phyloP scores from a whole-genome alignment of 2,797 vertebrate species.

The Catostomus latipinnis region DNA sequence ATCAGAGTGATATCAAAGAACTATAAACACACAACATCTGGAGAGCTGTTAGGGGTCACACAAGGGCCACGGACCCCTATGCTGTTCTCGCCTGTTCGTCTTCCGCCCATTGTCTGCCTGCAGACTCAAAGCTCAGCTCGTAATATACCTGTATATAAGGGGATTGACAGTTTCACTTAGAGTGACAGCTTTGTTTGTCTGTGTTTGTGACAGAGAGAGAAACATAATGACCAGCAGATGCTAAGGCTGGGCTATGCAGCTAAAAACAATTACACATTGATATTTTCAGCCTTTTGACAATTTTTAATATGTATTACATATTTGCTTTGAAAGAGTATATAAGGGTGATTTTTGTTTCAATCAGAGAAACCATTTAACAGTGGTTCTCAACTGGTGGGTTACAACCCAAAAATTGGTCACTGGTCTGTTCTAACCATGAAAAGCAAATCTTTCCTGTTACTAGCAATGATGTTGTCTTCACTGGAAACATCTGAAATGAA shows the following conservation, averaged over 20 bases:
- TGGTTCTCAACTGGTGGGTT: too few species aligned
- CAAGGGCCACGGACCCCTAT: not conserved
- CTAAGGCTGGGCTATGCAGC: not conserved
- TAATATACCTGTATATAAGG: not conserved
- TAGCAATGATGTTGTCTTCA: too few species aligned
- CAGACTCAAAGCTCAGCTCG: not conserved
- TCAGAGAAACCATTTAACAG: too few species aligned
- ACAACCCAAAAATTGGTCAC: too few species aligned
- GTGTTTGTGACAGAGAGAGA: not conserved
- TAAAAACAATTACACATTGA: too few species aligned
- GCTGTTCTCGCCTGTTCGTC: not conserved
- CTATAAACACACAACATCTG: slow-evolving; percentile 8
- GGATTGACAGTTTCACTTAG: not conserved
- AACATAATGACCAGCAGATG: not conserved
- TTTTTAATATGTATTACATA: too few species aligned
- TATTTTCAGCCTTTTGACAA: too few species aligned
- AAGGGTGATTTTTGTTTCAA: too few species aligned
- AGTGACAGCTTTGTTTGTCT: not conserved
- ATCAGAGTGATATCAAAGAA: not conserved
- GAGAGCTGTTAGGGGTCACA: slow-evolving; percentile 28
- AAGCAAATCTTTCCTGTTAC: too few species aligned
- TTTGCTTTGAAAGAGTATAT: too few species aligned
- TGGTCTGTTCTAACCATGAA: too few species aligned
- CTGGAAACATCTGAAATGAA: too few species aligned
- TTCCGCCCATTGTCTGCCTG: not conserved